Percentiles rank a stretch among this genome's conserved stretches.
These are phyloP conservation scores for Linyphia triangularis DNA, from an alignment of 2,888 invertebrate species.

Conservation along the genomic window DNA sequence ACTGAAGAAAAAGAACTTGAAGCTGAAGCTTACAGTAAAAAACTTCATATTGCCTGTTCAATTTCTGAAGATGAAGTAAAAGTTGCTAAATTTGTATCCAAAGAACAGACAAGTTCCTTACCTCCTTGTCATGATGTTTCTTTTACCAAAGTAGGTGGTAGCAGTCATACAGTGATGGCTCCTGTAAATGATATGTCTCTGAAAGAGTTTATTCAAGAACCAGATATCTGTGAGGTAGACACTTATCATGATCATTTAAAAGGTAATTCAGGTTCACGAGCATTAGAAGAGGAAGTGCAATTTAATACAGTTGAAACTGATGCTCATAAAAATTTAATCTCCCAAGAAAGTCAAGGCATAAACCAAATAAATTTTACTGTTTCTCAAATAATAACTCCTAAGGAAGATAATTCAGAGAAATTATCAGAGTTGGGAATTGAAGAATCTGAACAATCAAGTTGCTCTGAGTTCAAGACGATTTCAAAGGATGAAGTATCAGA, in stretches of 20 bases:
- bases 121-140: not conserved
- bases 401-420: slow-evolving; percentile 2
- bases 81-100: not conserved
- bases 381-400: not conserved
- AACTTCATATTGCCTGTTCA: not conserved
- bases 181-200: not conserved
- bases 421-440: not conserved
- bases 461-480: slow-evolving; percentile 26
- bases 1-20: not conserved
- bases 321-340: not conserved
- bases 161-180: not conserved
- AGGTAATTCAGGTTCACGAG: not conserved
- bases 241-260: not conserved
- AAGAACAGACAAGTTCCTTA: not conserved
- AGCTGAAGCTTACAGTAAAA: not conserved
- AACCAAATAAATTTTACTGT: not conserved
- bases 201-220: not conserved
- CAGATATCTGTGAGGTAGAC: not conserved
- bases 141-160: not conserved
- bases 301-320: not conserved
- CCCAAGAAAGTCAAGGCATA: not conserved
- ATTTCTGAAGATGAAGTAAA: not conserved
- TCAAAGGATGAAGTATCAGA: slow-evolving; percentile 47
- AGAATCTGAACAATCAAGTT: slow-evolving; percentile 11
- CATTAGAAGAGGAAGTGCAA: not conserved